Base-by-base conservation (phyloP, 2,113 vertebrate genomes). In the Psilopsiagon aurifrons region DNA sequence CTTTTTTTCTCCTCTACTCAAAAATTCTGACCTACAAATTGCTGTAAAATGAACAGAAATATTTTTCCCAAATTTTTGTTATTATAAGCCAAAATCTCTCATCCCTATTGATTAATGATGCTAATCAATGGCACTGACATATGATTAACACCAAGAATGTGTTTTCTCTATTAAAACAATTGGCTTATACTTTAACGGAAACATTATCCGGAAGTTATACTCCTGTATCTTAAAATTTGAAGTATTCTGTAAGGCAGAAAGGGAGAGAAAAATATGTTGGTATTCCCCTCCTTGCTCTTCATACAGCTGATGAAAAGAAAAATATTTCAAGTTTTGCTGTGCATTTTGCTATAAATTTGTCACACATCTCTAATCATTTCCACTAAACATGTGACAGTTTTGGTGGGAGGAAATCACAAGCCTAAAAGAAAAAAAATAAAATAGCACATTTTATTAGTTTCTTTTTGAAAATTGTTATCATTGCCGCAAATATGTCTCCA, bases 341-440 rank as follows among this genome's bases (percentile, higher is more conserved):
- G 43, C 77, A 87, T 95, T 91, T 95, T 73, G 77, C 90, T 94
- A 85, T 43, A 82, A 92, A 91, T 93, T 96, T 96, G 92, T 92
- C 68, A 93, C 92, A 94, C 43, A 95, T 92, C 85, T 96, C 83
- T 96, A 95, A 95, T 95, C 73, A 67, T 95, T 96, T 90, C 95
- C 94, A 43, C 70, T 94, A 95, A 96, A 81, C 5, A 33, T 51
- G 46, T 91, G 95, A 97, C 79, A 88, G 79, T 79, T 97, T 88
- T 84, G 64, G 84, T 83, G 17, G 82, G 78, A 75, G 25, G 69
- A 96, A 97, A 95, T 91, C 92, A 92, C 63, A 91, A 91, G 49
- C 39, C 63, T 94, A 64, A 57, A n/a, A 88, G 91, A 84, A 74
- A 46, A 83, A 49, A 25, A 52, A 11, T 39, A 39, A 39, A 39